A percentile compares a stretch with the other conserved stretches of the same genome.
phyloP scores from a whole-genome alignment of 2,113 vertebrate species.

The Nettapus auritus region DNA sequence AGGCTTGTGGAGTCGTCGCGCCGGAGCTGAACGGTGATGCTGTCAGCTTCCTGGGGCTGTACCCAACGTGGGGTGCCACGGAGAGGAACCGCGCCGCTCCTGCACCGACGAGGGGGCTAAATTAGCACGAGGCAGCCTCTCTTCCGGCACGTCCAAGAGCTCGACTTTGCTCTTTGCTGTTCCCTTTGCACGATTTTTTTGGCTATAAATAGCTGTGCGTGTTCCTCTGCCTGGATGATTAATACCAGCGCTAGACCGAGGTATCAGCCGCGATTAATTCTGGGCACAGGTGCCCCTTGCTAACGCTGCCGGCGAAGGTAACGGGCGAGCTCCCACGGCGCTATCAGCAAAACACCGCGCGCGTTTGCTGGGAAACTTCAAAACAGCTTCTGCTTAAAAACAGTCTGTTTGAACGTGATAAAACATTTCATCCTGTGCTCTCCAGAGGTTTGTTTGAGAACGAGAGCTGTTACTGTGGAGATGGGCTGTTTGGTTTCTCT shows the following conservation, averaged over 20 bases:
- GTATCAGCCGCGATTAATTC: constrained; percentile 5
- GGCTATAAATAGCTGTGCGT: not conserved
- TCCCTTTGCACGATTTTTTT: not conserved
- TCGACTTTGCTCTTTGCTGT: not conserved
- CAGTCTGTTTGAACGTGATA: not conserved
- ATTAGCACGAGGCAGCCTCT: not conserved
- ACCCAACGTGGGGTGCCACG: accelerated
- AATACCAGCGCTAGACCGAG: not conserved
- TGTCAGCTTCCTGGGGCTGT: not conserved
- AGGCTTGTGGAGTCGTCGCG: not conserved
- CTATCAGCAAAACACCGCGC: constrained; percentile 2
- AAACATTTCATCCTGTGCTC: not conserved
- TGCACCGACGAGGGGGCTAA: accelerated
- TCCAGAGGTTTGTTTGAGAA: constrained; percentile 9
- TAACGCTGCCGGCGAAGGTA: not conserved
- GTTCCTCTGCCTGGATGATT: not conserved
- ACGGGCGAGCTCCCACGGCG: not conserved
- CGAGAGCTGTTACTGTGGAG: not conserved
- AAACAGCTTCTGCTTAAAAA: constrained; percentile 46
- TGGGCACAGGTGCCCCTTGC: constrained; percentile 18
- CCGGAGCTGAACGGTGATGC: not conserved
- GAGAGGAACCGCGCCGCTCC: accelerated
- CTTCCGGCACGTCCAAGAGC: not conserved
- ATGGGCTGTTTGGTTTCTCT: not conserved
- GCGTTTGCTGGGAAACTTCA: not conserved